These are phyloP conservation scores for Balanococcus diminutus DNA, from an alignment of 2,888 invertebrate species.

Conservation along the genomic window DNA sequence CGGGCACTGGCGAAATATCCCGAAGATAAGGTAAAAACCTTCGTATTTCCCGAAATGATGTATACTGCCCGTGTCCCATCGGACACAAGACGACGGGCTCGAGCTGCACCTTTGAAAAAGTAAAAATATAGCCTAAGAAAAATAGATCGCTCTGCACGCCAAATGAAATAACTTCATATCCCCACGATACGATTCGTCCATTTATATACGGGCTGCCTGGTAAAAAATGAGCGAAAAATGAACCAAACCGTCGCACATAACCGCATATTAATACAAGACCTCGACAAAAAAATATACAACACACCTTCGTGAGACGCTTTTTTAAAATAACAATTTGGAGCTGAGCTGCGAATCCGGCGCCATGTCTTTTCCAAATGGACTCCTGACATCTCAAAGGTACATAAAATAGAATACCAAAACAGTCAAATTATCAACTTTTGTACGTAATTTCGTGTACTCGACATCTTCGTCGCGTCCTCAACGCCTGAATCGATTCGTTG, in stretches of 20 bases:
- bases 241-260: not conserved
- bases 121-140: not conserved
- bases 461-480: not conserved
- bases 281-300: not conserved
- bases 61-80: conserved; percentile 31
- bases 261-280: not conserved
- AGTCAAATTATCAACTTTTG: not conserved
- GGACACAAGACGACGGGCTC: not conserved
- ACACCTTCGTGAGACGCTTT: too few relatives aligned
- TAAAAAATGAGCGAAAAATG: not conserved
- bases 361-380: not conserved
- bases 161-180: not conserved
- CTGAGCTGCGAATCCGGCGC: not conserved
- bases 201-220: not conserved
- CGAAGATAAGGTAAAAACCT: conserved; percentile 22
- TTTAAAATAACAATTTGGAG: too few relatives aligned
- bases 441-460: not conserved
- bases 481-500: not conserved
- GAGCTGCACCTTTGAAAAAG: conserved; percentile 25
- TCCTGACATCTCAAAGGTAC: not conserved
- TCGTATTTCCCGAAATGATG: not conserved
- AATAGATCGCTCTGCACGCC: not conserved
- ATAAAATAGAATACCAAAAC: not conserved
- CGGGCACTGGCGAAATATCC: conserved; percentile 33
- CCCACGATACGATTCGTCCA: not conserved